phyloP scores from a whole-genome alignment of 1,140 invertebrate species.

The Elysia chlorotica region DNA sequence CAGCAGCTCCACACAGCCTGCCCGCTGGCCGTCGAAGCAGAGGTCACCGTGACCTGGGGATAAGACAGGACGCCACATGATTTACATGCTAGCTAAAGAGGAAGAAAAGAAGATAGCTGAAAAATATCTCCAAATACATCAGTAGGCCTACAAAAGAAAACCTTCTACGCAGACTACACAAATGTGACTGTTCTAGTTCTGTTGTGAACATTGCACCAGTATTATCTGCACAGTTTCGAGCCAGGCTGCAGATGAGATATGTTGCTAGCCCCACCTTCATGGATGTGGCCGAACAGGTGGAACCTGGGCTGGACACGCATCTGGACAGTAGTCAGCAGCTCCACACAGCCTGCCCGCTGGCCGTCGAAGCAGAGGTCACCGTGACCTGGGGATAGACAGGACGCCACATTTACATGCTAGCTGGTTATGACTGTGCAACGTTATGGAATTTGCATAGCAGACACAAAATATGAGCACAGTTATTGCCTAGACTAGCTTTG shows the following conservation, averaged over 20 bases:
- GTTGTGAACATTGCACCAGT: not conserved
- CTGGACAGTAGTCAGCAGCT: slow-evolving; percentile 79
- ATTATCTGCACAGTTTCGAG: not conserved
- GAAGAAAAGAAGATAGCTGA: too few relatives aligned
- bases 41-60: slow-evolving; percentile 78
- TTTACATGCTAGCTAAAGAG: not conserved
- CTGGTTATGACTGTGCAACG: not conserved
- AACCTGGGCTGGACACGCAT: slow-evolving; percentile 80
- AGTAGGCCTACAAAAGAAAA: too few relatives aligned
- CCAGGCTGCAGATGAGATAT: not conserved
- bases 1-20: slow-evolving; percentile 84
- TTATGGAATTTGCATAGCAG: not conserved
- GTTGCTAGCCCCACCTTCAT: slow-evolving; percentile 72
- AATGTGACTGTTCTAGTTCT: too few relatives aligned
- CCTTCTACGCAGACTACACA: too few relatives aligned
- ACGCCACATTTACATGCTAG: not conserved
- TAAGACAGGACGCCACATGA: not conserved
- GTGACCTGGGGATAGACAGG: slow-evolving; percentile 67
- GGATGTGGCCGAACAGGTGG: slow-evolving; percentile 87
- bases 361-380: slow-evolving; percentile 79
- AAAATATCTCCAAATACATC: too few relatives aligned
- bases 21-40: slow-evolving; percentile 74
- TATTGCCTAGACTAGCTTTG: not conserved
- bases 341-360: slow-evolving; percentile 80
- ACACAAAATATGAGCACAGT: too few relatives aligned